A percentile compares a stretch with the other conserved stretches of the same genome.
Conservation (phyloP, 2,113 vertebrate genomes). For the Ctenomys sociabilis region DNA sequence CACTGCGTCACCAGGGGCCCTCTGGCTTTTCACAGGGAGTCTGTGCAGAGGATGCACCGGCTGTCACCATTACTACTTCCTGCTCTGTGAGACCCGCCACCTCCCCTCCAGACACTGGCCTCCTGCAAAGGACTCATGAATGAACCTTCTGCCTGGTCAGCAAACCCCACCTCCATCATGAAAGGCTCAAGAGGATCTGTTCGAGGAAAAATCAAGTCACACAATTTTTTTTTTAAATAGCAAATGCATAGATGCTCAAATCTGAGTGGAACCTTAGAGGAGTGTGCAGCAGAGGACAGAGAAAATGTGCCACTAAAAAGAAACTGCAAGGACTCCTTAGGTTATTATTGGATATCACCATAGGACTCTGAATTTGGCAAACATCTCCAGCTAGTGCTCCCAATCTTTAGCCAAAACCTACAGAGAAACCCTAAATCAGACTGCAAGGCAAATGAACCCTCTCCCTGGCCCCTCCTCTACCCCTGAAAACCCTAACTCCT, state of each 20-base stretch:
- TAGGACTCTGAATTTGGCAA: not conserved
- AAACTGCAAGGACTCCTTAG: not conserved
- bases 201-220: not conserved
- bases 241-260: not conserved
- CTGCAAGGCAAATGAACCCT: not conserved
- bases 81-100: not conserved
- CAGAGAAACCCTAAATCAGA: not conserved
- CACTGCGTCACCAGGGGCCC: not conserved
- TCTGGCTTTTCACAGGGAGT: not conserved
- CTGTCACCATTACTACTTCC: not conserved
- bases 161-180: not conserved
- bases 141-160: not conserved
- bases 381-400: not conserved
- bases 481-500: not conserved
- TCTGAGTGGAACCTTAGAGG: not conserved
- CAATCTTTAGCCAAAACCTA: not conserved
- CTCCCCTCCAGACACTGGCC: not conserved
- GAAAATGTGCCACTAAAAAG: not conserved
- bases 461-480: not conserved
- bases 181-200: not conserved
- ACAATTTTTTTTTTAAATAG: not conserved
- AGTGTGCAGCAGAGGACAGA: fast-evolving
- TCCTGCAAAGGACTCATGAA: not conserved
- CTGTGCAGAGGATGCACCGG: fast-evolving
- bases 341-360: not conserved